Evolutionary conservation across 2,888 invertebrate genomes (phyloP).

Genomic region (Monochamus alternatus): DNA sequence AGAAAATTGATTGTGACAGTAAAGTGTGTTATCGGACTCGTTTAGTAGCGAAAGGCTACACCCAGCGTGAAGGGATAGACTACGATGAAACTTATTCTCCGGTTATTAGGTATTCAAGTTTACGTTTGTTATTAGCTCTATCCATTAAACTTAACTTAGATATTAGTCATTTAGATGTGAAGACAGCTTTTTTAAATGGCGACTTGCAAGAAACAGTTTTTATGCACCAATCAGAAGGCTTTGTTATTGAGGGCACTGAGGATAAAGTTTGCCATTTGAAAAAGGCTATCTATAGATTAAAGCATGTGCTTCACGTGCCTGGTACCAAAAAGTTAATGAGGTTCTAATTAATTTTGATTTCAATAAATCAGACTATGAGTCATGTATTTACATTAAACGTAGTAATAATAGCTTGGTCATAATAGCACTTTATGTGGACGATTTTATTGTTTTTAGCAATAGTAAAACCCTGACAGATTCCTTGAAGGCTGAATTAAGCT

Average conservation of each 20-base stretch:
- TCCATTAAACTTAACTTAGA: background rate
- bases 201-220: conserved; percentile 33
- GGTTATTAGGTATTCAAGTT: background rate
- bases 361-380: conserved; percentile 13
- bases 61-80: conserved; percentile 48
- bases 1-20: conserved; percentile 50
- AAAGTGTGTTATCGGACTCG: conserved; percentile 49
- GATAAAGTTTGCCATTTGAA: conserved; percentile 30
- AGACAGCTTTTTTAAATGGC: conserved; percentile 30
- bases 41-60: conserved; percentile 54
- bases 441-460: conserved; percentile 22
- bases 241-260: background rate
- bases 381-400: conserved; percentile 23
- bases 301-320: conserved; percentile 35
- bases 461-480: background rate
- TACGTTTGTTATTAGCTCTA: background rate
- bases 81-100: conserved; percentile 50
- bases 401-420: background rate
- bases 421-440: conserved; percentile 31
- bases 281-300: conserved; percentile 36
- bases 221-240: conserved; percentile 37
- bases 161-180: background rate
- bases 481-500: background rate
- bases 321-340: conserved; percentile 27
- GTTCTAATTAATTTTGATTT: conserved; percentile 3